These are phyloP conservation scores for Gnathonemus longibarbis DNA, from an alignment of 2,113 vertebrate genomes.

Conservation along the genomic window DNA sequence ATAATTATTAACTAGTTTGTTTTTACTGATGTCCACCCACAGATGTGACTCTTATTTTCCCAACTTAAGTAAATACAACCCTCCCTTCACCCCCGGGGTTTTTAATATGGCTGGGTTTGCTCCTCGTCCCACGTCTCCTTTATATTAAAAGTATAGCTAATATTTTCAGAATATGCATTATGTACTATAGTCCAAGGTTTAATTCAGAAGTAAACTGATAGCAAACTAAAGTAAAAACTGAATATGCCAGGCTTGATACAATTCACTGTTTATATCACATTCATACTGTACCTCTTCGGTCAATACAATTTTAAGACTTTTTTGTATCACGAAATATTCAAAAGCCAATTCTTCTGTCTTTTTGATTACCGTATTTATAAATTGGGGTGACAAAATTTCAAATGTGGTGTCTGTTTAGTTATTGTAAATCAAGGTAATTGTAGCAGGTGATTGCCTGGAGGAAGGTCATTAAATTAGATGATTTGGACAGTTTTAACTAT, in stretches of 20 bases:
- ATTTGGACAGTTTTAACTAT: not conserved
- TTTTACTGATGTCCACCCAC: constrained; percentile 8
- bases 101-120: not conserved
- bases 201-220: not conserved
- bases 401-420: not conserved
- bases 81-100: not conserved
- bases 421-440: not conserved
- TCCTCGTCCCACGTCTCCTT: not conserved
- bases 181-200: not conserved
- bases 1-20: constrained; percentile 3
- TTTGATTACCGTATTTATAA: not conserved
- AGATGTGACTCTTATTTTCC: not conserved
- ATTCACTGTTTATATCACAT: not conserved
- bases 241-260: not conserved
- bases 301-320: not conserved
- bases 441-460: not conserved
- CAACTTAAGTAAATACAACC: not conserved
- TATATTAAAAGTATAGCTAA: not conserved
- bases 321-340: not conserved
- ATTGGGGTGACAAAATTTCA: not conserved
- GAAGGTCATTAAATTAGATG: not conserved
- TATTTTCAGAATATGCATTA: not conserved
- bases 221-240: not conserved
- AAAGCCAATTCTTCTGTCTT: not conserved
- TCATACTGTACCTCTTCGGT: not conserved